phyloP scores from a whole-genome alignment of 2,888 invertebrate genomes.

The Heterodera filipjevi region DNA sequence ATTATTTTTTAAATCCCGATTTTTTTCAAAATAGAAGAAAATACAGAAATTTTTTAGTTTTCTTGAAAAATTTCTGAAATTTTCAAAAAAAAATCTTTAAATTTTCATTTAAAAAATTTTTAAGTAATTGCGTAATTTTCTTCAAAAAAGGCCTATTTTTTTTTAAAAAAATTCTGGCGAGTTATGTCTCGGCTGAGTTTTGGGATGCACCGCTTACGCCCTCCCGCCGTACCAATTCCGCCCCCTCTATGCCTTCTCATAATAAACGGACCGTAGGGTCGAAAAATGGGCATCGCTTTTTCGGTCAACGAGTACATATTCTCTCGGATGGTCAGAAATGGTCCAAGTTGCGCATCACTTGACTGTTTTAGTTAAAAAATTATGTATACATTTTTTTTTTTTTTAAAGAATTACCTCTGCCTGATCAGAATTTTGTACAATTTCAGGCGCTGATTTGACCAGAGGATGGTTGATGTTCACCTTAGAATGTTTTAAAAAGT shows the following conservation, averaged over 20 bases:
- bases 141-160: too few species aligned
- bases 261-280: constrained; percentile 15
- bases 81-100: neutral
- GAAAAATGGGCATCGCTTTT: constrained; percentile 45
- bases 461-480: constrained; percentile 45
- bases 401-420: neutral
- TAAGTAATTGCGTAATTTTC: too few species aligned
- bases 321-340: constrained; percentile 36
- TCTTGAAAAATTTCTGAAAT: too few species aligned
- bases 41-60: neutral
- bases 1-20: too few species aligned
- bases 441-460: constrained; percentile 27
- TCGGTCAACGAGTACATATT: constrained; percentile 46
- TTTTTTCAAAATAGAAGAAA: neutral
- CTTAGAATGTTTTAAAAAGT: constrained; percentile 20
- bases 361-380: neutral
- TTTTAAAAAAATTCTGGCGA: too few species aligned
- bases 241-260: neutral
- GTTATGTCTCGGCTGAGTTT: too few species aligned
- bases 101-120: too few species aligned
- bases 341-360: neutral
- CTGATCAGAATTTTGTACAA: neutral
- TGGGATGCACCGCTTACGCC: too few species aligned
- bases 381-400: neutral
- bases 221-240: too few species aligned